These are phyloP conservation scores for Drosophila nasuta DNA, from an alignment of 1,140 invertebrate species.

Conservation along the genomic window DNA sequence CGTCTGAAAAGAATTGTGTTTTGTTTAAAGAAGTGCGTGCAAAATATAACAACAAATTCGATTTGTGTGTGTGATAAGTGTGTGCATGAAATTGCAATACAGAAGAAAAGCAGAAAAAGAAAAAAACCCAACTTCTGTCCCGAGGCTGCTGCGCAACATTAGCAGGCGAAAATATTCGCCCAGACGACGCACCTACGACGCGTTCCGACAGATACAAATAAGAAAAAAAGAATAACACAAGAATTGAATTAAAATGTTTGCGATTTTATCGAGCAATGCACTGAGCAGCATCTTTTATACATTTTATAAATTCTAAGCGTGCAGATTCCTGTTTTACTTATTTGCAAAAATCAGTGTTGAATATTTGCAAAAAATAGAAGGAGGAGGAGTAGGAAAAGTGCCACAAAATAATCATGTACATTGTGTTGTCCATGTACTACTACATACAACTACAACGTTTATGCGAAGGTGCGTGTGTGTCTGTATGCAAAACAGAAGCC, in stretches of 20 bases:
- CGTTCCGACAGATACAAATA: conserved; percentile 31
- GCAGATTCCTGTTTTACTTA: not conserved
- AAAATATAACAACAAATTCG: conserved; percentile 5
- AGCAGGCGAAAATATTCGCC: conserved; percentile 33
- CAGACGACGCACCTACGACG: conserved; percentile 40
- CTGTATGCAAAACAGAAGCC: conserved; percentile 57
- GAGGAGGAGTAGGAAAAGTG: conserved; percentile 43
- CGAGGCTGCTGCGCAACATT: conserved; percentile 13
- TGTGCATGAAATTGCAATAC: conserved; percentile 3
- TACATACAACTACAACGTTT: not conserved
- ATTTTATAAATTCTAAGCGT: conserved; percentile 6
- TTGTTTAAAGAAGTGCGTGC: conserved; percentile 2
- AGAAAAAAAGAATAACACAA: conserved; percentile 8
- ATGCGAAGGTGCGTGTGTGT: conserved; percentile 20
- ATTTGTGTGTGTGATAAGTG: not conserved
- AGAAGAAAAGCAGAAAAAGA: not conserved
- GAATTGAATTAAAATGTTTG: conserved; percentile 12
- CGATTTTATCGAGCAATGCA: not conserved
- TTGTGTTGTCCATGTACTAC: conserved; percentile 18
- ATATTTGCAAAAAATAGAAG: conserved; percentile 19
- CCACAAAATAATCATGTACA: conserved; percentile 38
- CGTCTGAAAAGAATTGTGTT: conserved; percentile 3
- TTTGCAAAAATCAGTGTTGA: conserved; percentile 13
- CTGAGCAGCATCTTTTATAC: conserved; percentile 1
- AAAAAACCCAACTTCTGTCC: not conserved